phyloP scores from a whole-genome alignment of 2,888 invertebrate genomes.

The Lathronympha strigana region DNA sequence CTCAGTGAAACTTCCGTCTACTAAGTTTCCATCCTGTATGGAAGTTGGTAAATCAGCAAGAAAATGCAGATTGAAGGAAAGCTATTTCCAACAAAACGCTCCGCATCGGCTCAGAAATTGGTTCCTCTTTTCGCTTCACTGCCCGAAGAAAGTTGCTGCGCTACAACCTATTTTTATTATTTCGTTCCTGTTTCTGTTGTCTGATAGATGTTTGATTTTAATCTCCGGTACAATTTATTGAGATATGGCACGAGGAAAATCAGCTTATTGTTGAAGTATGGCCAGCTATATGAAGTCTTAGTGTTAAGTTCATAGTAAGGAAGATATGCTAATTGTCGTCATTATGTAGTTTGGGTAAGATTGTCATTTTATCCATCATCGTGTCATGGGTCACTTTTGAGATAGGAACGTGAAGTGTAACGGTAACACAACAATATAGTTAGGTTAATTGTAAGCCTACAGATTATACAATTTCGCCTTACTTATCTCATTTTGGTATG shows the following conservation, averaged over 20 bases:
- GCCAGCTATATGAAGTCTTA: not conserved
- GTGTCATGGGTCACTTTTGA: no score
- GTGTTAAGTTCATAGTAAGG: not conserved
- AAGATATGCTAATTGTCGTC: no score
- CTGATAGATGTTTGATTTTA: constrained; percentile 70
- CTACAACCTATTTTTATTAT: constrained; percentile 80
- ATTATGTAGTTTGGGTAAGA: no score
- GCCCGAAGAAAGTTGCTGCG: constrained; percentile 77
- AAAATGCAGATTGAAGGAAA: constrained; percentile 84
- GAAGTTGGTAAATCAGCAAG: constrained; percentile 84
- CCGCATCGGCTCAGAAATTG: constrained; percentile 82
- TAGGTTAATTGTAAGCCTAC: no score
- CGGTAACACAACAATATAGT: no score
- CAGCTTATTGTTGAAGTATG: constrained; percentile 14
- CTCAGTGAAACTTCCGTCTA: constrained; percentile 18
- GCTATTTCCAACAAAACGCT: constrained; percentile 83
- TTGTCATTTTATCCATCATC: no score
- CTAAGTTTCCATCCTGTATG: constrained; percentile 65
- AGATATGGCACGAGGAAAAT: constrained; percentile 48
- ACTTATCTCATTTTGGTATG: no score
- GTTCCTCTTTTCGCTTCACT: constrained; percentile 77
- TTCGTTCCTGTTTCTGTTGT: constrained; percentile 69
- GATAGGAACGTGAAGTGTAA: no score
- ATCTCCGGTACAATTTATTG: constrained; percentile 59
- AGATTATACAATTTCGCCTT: no score